Evolutionary conservation across 92 coral and sea anemone genomes (phyloP).

Genomic region (Zoanthus sociatus): DNA sequence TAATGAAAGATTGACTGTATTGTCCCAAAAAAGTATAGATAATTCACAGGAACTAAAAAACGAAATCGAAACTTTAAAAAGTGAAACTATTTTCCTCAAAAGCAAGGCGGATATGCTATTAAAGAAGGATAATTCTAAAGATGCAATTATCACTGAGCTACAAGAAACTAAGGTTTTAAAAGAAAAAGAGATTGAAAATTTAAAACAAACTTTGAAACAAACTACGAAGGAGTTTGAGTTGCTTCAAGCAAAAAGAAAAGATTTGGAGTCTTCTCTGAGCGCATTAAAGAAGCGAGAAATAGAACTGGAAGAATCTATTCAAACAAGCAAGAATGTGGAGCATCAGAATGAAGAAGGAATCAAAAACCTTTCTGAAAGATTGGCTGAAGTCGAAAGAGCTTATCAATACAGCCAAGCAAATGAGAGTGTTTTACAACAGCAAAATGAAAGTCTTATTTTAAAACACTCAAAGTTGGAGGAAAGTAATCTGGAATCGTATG

Average conservation of each 20-base stretch:
- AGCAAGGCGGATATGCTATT: constrained; percentile 69
- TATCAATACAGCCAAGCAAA: constrained; percentile 69
- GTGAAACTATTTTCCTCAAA: constrained; percentile 63
- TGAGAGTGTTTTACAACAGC: constrained; percentile 74
- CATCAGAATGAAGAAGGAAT: constrained; percentile 64
- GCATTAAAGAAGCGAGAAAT: constrained; percentile 63
- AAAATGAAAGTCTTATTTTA: constrained; percentile 69
- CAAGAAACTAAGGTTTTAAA: constrained; percentile 64
- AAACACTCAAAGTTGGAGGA: constrained; percentile 80
- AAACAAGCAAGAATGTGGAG: constrained; percentile 51
- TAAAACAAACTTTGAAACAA: constrained; percentile 59
- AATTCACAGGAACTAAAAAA: constrained; percentile 70
- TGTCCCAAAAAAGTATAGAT: constrained; percentile 71
- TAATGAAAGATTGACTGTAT: constrained; percentile 58
- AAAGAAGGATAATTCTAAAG: constrained; percentile 73
- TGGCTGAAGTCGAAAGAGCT: constrained; percentile 63
- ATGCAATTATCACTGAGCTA: constrained; percentile 64
- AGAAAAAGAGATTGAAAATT: constrained; percentile 71
- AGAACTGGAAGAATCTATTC: constrained; percentile 58
- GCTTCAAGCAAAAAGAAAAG: constrained; percentile 71
- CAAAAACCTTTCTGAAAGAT: constrained; percentile 59
- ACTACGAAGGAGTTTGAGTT: constrained; percentile 70
- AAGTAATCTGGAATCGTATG: constrained; percentile 67
- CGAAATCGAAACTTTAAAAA: constrained; percentile 61
- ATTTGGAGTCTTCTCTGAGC: constrained; percentile 67